A percentile compares a stretch with the other conserved stretches of the same genome.
phyloP scores from a whole-genome alignment of 2,888 invertebrate genomes.

The Antheraea yamamai region DNA sequence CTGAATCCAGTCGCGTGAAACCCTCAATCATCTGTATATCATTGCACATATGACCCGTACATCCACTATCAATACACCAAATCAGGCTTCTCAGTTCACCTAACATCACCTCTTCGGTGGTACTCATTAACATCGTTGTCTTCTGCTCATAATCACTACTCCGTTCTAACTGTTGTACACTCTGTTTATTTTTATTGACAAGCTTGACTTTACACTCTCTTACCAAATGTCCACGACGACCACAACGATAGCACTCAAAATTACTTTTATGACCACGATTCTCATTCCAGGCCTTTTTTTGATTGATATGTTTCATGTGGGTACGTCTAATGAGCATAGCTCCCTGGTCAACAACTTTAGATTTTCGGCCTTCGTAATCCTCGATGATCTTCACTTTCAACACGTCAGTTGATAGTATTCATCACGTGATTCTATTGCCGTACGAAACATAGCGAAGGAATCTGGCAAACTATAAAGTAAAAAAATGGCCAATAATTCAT shows the following conservation, averaged over 20 bases:
- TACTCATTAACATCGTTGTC: not conserved
- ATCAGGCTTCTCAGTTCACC: not conserved
- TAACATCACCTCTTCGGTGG: not conserved
- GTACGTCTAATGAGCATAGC: too few relatives aligned
- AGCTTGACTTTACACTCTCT: conserved; percentile 22
- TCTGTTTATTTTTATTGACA: too few relatives aligned
- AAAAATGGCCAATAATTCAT: conserved; percentile 5
- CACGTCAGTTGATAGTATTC: conserved; percentile 28
- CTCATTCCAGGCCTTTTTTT: not conserved
- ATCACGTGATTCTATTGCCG: conserved; percentile 32
- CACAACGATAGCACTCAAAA: conserved; percentile 23
- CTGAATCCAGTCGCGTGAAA: not conserved
- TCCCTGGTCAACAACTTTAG: not conserved
- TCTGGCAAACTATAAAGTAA: conserved; percentile 23
- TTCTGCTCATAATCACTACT: not conserved
- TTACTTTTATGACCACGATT: conserved; percentile 12
- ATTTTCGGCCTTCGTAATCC: conserved; percentile 15
- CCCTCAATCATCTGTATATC: not conserved
- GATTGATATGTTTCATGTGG: not conserved
- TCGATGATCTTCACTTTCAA: conserved; percentile 29
- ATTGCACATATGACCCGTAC: not conserved
- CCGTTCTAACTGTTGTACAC: not conserved
- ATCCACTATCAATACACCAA: not conserved
- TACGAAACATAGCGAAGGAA: conserved; percentile 31
- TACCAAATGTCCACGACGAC: conserved; percentile 24